Base-by-base conservation (phyloP, 92 coral and sea anemone species). In the Epizoanthus rinbou region DNA sequence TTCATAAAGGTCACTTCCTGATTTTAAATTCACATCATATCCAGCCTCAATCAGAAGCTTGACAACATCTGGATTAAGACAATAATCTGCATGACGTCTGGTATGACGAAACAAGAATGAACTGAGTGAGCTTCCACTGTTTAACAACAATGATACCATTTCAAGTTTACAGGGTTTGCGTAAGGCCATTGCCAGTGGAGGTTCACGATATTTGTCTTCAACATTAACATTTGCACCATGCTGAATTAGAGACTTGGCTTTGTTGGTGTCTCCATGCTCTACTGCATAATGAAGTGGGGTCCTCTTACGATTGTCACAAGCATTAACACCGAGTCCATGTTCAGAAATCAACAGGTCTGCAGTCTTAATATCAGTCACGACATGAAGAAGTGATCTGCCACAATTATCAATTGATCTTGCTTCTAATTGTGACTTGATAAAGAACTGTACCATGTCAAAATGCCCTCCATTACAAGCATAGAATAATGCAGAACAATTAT, bases 281-380 rank as follows among this genome's bases (percentile, higher is more conserved):
- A 60, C 65, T 60, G 65, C 24, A n/a, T 60, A 60, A n/a, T 60
- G 65, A 60, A 60, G 65, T 15, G 65, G 65, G 23, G 65, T 60
- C 65, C 14, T 23, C 2, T 60, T n/a, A 6, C 43, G 5, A 37
- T 37, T 37, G 43, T 37, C 43, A 37, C 43, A 37, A 37, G 24
- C 21, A n/a, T 23, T n/a, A 23, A 60, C 65, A 60, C 18, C 8
- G 25, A 60, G 65, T 18, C 65, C 21, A 17, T 60, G 65, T n/a
- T 60, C 28, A 15, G 23, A 60, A 60, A 60, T 60, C 65, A 60
- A 60, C 43, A 60, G 23, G 23, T 60, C 28, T 18, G 65, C 65
- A 60, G 65, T 60, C 28, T 60, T 60, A n/a, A n/a, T 60, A 60
- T 60, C 65, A 60, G 65, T 60, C 19, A 60, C n/a, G 21, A 60